These are phyloP conservation scores for Clarias gariepinus DNA, from an alignment of 2,113 vertebrate genomes.

Conservation along the genomic window DNA sequence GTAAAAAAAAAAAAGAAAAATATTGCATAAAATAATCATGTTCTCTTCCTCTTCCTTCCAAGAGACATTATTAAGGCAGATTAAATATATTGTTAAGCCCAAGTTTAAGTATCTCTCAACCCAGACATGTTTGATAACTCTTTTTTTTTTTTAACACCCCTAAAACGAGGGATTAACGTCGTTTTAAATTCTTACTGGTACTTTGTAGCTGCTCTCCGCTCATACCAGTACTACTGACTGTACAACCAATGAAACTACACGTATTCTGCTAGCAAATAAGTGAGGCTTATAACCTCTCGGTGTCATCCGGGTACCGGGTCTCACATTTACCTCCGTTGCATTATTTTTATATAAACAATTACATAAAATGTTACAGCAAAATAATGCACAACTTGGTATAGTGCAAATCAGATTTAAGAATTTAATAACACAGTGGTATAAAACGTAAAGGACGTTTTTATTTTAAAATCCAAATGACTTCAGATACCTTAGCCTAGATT, in stretches of 20 bases:
- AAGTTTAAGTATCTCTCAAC: background rate
- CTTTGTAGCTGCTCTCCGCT: too few species aligned
- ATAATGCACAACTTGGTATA: background rate
- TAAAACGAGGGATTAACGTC: too few species aligned
- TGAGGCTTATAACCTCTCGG: background rate
- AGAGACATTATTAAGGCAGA: background rate
- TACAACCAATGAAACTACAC: background rate
- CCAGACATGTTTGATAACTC: background rate
- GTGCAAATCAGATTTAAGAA: background rate
- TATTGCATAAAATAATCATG: background rate
- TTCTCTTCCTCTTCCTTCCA: too few species aligned
- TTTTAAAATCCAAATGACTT: too few species aligned
- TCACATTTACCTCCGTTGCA: background rate
- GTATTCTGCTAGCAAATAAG: background rate
- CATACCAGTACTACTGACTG: too few species aligned
- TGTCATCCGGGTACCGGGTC: background rate
- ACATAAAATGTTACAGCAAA: background rate
- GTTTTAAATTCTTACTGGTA: too few species aligned
- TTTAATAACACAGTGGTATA: background rate
- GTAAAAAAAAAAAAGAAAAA: too few species aligned
- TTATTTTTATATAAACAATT: background rate
- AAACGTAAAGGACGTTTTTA: background rate
- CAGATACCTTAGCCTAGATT: background rate
- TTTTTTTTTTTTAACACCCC: background rate
- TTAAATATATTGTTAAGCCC: background rate